A percentile compares a stretch with the other conserved stretches of the same genome.
Conservation (phyloP, 2,888 invertebrate species). For the Agrilus mali region DNA sequence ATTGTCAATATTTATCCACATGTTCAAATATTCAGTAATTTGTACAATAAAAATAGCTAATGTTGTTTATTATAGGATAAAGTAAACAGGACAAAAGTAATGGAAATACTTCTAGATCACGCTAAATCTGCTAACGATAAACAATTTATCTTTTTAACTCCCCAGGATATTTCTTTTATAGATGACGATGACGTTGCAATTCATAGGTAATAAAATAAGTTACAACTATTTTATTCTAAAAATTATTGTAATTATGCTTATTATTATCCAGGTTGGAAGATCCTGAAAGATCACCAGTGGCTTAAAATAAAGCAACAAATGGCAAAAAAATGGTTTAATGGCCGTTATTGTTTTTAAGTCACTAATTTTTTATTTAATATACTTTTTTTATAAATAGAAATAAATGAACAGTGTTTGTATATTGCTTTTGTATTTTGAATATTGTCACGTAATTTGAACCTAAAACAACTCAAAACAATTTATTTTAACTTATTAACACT, state of each 20-base stretch:
- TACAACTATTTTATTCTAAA: constrained; percentile 1
- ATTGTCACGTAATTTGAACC: too few species aligned
- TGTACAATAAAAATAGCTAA: background rate
- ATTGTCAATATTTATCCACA: too few species aligned
- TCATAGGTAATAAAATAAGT: constrained; percentile 18
- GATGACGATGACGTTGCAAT: constrained; percentile 22
- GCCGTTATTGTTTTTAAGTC: too few species aligned
- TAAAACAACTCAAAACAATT: too few species aligned
- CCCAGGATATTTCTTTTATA: constrained; percentile 55
- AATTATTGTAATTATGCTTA: background rate
- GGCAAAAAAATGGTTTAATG: too few species aligned
- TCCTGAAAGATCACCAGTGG: constrained; percentile 14
- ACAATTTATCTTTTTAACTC: constrained; percentile 86
- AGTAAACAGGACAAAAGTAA: constrained; percentile 66
- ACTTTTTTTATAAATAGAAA: too few species aligned
- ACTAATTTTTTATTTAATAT: too few species aligned
- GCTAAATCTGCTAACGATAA: constrained; percentile 51
- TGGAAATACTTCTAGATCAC: constrained; percentile 65
- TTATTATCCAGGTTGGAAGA: constrained; percentile 19
- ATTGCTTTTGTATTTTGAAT: too few species aligned
- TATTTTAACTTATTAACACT: too few species aligned
- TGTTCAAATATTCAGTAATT: too few species aligned
- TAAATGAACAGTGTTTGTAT: too few species aligned
- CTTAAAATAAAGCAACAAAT: background rate
- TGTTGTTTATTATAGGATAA: constrained; percentile 50